These are phyloP conservation scores for Cataglyphis altisquamis DNA, from an alignment of 2,888 invertebrate species.

Conservation along the genomic window DNA sequence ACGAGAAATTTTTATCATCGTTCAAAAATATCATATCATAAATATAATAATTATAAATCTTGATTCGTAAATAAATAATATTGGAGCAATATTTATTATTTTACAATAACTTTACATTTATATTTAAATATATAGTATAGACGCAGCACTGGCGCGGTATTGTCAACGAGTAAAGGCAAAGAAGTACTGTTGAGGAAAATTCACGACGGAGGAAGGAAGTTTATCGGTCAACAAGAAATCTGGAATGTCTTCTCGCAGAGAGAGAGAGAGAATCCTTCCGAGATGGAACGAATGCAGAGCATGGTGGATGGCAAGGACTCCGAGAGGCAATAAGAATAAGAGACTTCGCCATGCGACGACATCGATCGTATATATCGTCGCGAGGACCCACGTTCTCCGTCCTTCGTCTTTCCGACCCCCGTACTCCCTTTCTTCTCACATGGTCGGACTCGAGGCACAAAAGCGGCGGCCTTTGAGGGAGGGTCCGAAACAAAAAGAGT, in stretches of 20 bases:
- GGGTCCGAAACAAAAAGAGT: constrained; percentile 76
- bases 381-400: constrained; percentile 64
- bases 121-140: not conserved
- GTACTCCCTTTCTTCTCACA: constrained; percentile 36
- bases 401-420: constrained; percentile 55
- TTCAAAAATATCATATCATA: not conserved
- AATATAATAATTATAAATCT: not conserved
- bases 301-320: constrained; percentile 75
- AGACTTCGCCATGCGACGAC: constrained; percentile 73
- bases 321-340: constrained; percentile 63
- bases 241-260: constrained; percentile 71
- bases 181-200: constrained; percentile 3
- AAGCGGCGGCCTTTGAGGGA: constrained; percentile 83
- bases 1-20: not conserved
- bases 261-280: constrained; percentile 15
- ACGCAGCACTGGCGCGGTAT: not conserved
- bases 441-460: constrained; percentile 56
- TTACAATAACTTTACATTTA: not conserved
- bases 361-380: constrained; percentile 82
- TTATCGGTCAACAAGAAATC: constrained; percentile 66
- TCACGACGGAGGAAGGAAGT: not conserved
- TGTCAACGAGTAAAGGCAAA: not conserved
- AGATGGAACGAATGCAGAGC: constrained; percentile 64
- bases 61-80: not conserved
- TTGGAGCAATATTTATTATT: not conserved